Evolutionary conservation across 2,888 invertebrate species (phyloP), one percentile per base, ranked within the genome.

Genomic region (Acleris emargana): DNA sequence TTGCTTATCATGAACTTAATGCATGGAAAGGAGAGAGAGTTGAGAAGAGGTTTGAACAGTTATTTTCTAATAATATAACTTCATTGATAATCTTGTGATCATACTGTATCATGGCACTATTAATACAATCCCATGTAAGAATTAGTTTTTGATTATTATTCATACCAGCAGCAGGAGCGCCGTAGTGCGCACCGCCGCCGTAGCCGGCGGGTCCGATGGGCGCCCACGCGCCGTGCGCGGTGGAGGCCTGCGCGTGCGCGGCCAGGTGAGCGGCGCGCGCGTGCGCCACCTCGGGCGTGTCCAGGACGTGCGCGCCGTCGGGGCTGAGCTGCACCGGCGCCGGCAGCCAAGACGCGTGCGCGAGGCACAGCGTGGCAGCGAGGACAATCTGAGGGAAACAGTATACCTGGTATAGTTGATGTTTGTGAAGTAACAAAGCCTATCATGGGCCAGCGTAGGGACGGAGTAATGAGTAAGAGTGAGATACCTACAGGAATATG

Each of bases 261-360:
- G 91, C 91, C 13, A 88, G 76, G 68, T 93, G 93, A 0, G 91
- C 91, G 9, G 91, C 90, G 71, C 89, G 91, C 3, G 93, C 93
- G 82, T 93, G 93, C 17, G 93, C 91, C 4, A 93, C 93, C 74
- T 93, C 93, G 1, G 93, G 93, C 13, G 93, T 93, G 79, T 95
- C 94, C 73, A 38, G 38, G 38, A 38, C 93, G 82, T 93, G 93
- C 17, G 92, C 90, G 3, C 93, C 93, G 73, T 93, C 93, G 1
- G 93, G 93, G 11, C 93, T 93, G 79, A 95, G 94, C 73, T 90
- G 89, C 71, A 93, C 75, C 73, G 82, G 91, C 22, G 91, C 93
- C 72, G 87, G 93, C 66, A 89, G 90, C 73, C 86, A 93, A n/a
- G 93, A 93, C 61, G 93, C 93, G 76, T 93, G 87, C 68, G 93